Percentiles rank a stretch among this genome's conserved stretches.
Evolutionary conservation across 2,797 vertebrate genomes (phyloP).

Genomic region (Takifugu ocellatus): DNA sequence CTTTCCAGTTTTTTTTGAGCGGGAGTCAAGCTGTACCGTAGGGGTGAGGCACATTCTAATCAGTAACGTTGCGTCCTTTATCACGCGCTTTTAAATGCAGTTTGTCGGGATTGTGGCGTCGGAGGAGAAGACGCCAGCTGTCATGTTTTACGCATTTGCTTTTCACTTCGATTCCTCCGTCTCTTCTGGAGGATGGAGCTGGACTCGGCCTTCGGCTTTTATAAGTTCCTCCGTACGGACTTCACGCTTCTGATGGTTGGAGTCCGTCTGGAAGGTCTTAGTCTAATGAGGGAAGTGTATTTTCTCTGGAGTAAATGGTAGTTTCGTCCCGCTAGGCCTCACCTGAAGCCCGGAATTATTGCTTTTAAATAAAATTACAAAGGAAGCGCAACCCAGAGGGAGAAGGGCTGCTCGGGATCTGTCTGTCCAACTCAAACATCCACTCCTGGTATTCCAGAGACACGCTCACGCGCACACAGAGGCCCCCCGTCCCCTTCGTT

Average conservation of each 20-base stretch:
- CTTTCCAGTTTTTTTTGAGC: conserved; percentile 20
- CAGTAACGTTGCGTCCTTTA: conserved; percentile 29
- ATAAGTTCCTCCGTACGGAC: conserved; percentile 21
- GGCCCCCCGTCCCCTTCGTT: conserved; percentile 37
- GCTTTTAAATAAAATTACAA: too few species aligned
- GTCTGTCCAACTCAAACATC: conserved; percentile 56
- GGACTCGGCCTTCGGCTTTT: conserved; percentile 30
- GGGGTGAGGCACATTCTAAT: conserved; percentile 47
- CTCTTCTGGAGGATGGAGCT: conserved; percentile 11
- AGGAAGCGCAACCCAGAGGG: neutral
- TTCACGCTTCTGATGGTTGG: conserved; percentile 27
- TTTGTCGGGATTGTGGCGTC: conserved; percentile 38
- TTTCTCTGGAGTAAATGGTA: too few species aligned
- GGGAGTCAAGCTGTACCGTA: conserved; percentile 40
- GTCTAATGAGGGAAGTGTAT: too few species aligned
- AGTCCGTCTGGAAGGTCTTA: neutral
- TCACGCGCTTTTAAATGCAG: conserved; percentile 37
- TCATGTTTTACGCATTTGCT: conserved; percentile 62
- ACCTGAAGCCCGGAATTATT: too few species aligned
- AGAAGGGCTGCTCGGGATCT: conserved; percentile 38
- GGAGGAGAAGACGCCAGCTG: conserved; percentile 40
- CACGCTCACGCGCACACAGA: conserved; percentile 30
- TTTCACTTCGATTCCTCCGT: conserved; percentile 34
- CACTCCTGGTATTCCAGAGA: conserved; percentile 45
- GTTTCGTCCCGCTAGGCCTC: too few species aligned